A percentile compares a stretch with the other conserved stretches of the same genome.
These are phyloP conservation scores for Clistopyga incitator DNA, from an alignment of 2,888 invertebrate species.

Conservation along the genomic window DNA sequence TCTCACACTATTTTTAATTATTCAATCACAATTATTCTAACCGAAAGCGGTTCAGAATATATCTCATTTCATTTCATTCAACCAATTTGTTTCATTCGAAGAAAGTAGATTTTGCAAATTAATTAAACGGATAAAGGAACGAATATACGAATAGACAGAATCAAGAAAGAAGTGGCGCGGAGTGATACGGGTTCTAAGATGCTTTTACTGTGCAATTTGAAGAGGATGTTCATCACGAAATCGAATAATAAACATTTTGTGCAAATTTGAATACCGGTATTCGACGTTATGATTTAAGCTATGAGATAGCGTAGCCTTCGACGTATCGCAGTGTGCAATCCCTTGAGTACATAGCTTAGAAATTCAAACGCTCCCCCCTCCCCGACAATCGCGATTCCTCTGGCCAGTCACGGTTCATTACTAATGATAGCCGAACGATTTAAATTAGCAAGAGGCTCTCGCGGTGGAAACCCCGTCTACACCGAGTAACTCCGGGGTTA, in stretches of 20 bases:
- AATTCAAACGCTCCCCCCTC: constrained; percentile 11
- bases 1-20: too few species aligned
- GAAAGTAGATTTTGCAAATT: too few species aligned
- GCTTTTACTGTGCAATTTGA: background rate
- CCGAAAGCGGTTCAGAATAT: too few species aligned
- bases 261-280: background rate
- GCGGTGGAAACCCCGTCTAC: constrained; percentile 32
- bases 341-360: background rate
- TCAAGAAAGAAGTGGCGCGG: background rate
- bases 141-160: too few species aligned
- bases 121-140: too few species aligned
- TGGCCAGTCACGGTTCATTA: constrained; percentile 71
- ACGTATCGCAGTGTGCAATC: constrained; percentile 18
- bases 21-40: too few species aligned
- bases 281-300: background rate
- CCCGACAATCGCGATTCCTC: constrained; percentile 13
- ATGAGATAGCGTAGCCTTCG: background rate
- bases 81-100: too few species aligned
- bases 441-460: constrained; percentile 68
- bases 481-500: constrained; percentile 54
- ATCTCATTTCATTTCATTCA: too few species aligned
- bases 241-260: background rate
- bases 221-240: background rate
- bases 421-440: constrained; percentile 74
- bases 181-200: background rate